Conservation (phyloP, 2,888 invertebrate genomes). For the Zaprionus bogoriensis region DNA sequence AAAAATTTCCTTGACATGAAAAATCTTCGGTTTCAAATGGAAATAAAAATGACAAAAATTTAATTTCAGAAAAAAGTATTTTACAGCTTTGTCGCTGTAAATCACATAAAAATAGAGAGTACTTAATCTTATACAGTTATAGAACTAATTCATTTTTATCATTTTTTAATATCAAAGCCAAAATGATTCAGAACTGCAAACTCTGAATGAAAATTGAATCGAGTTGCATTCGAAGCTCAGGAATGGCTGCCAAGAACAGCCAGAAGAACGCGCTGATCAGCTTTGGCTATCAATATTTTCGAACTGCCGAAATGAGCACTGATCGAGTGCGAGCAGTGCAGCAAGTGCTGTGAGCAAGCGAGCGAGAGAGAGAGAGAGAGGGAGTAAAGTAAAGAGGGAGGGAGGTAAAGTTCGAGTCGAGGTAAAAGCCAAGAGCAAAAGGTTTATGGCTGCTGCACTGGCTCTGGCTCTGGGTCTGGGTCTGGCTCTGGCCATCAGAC, state of each 20-base stretch:
- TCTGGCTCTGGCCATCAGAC: slow-evolving; percentile 34
- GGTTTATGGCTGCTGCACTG: slow-evolving; percentile 52
- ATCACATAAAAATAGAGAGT: too few relatives aligned
- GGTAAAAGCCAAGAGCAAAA: slow-evolving; percentile 30
- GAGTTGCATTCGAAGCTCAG: neutral
- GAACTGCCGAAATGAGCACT: slow-evolving; percentile 1
- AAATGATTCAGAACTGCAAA: too few relatives aligned
- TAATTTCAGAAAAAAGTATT: too few relatives aligned
- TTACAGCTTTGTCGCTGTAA: too few relatives aligned
- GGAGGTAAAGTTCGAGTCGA: slow-evolving; percentile 14
- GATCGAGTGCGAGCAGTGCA: neutral
- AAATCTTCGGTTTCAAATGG: too few relatives aligned
- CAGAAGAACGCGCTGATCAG: slow-evolving; percentile 1
- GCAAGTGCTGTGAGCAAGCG: too few relatives aligned
- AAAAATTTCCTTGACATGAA: too few relatives aligned
- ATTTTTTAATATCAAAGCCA: too few relatives aligned
- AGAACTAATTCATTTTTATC: too few relatives aligned
- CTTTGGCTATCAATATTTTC: slow-evolving; percentile 6
- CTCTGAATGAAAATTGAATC: too few relatives aligned
- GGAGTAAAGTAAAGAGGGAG: slow-evolving; percentile 3
- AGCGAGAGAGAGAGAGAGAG: slow-evolving; percentile 1
- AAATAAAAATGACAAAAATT: too few relatives aligned
- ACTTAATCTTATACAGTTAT: too few relatives aligned
- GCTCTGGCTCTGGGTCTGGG: slow-evolving; percentile 31
- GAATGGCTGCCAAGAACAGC: neutral